Evolutionary conservation across 2,888 invertebrate genomes (phyloP).

Genomic region (Calameuta idolon): DNA sequence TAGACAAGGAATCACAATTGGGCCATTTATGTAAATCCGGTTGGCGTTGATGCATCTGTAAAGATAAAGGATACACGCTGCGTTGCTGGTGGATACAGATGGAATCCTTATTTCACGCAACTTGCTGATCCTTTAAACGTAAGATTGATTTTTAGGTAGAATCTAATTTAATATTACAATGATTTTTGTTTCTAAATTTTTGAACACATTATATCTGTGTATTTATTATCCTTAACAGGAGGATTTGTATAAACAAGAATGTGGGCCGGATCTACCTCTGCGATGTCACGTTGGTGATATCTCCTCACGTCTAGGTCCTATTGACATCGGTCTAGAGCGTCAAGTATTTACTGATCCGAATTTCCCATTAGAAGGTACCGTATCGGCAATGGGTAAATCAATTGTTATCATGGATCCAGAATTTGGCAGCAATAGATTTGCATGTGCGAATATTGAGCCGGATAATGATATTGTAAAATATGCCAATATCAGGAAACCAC

Average conservation of each 20-base stretch:
- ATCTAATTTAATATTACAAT: slow-evolving; percentile 11
- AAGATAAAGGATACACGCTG: slow-evolving; percentile 83
- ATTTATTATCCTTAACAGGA: slow-evolving; percentile 69
- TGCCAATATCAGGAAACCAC: slow-evolving; percentile 87
- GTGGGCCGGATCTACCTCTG: slow-evolving; percentile 87
- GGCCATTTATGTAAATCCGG: slow-evolving; percentile 92
- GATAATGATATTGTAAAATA: slow-evolving; percentile 93
- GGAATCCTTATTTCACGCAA: slow-evolving; percentile 93
- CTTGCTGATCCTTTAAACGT: slow-evolving; percentile 90
- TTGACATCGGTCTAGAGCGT: slow-evolving; percentile 82
- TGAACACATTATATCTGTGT: background rate
- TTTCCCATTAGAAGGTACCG: slow-evolving; percentile 84
- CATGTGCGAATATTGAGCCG: slow-evolving; percentile 92
- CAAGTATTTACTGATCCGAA: slow-evolving; percentile 87
- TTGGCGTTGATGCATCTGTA: slow-evolving; percentile 91
- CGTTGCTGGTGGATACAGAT: slow-evolving; percentile 90
- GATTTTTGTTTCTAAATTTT: background rate
- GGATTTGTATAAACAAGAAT: slow-evolving; percentile 87
- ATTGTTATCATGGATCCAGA: slow-evolving; percentile 86
- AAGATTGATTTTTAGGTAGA: slow-evolving; percentile 50
- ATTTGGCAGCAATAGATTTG: slow-evolving; percentile 77
- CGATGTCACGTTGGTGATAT: slow-evolving; percentile 93
- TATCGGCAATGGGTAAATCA: slow-evolving; percentile 85
- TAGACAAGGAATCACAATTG: slow-evolving; percentile 88
- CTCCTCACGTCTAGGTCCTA: slow-evolving; percentile 85